phyloP scores from a whole-genome alignment of 1,140 invertebrate species.

The Drosophila guanche region DNA sequence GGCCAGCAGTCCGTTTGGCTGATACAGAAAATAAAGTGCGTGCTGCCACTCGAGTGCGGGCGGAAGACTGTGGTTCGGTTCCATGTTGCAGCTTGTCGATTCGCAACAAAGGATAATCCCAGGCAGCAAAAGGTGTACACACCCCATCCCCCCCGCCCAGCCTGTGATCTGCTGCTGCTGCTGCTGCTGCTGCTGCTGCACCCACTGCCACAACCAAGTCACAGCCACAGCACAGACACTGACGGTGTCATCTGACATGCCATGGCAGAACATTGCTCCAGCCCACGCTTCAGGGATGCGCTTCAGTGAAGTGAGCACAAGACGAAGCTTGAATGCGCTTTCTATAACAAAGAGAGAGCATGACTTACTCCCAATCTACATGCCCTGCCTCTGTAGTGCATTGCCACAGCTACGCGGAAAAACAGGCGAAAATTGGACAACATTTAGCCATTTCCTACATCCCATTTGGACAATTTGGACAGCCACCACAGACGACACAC shows the following conservation, averaged over 20 bases:
- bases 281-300: constrained; percentile 21
- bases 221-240: constrained; percentile 37
- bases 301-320: no score
- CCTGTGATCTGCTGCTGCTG: constrained; percentile 22
- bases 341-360: no score
- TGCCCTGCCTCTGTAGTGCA: constrained; percentile 16
- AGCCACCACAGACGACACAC: constrained; percentile 7
- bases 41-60: constrained; percentile 28
- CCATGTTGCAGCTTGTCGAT: constrained; percentile 75
- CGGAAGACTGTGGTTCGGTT: constrained; percentile 21
- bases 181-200: constrained; percentile 50
- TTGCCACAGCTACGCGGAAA: constrained; percentile 11
- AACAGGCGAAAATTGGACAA: constrained; percentile 58
- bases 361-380: background rate
- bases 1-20: no score
- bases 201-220: constrained; percentile 51
- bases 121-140: constrained; percentile 28
- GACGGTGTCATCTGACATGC: constrained; percentile 23
- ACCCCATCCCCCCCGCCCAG: background rate
- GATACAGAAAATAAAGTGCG: constrained; percentile 32
- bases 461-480: constrained; percentile 12
- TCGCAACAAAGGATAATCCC: constrained; percentile 79
- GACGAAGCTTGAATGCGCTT: no score
- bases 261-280: constrained; percentile 17
- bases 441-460: constrained; percentile 51